Percentiles rank a stretch among this genome's conserved stretches.
These are phyloP conservation scores for Pseudonaja textilis DNA, from an alignment of 2,113 vertebrate species.

Conservation along the genomic window DNA sequence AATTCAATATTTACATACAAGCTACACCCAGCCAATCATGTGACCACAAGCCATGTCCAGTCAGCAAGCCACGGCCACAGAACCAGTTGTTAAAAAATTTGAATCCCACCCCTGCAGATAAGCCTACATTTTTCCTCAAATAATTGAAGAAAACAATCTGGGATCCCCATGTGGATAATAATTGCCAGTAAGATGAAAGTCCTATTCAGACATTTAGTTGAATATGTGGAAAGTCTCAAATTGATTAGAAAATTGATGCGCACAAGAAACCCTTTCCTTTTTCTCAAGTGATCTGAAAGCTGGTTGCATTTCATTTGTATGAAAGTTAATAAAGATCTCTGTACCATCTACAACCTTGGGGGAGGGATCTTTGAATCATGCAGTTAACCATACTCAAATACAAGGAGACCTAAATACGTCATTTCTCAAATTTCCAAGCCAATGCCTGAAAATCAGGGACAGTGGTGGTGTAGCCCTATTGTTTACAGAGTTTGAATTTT, in stretches of 20 bases:
- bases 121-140: not conserved
- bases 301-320: not conserved
- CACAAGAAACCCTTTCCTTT: not conserved
- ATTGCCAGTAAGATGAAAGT: not conserved
- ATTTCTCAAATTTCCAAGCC: not conserved
- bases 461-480: not conserved
- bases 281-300: not conserved
- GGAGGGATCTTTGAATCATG: not conserved
- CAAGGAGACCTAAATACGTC: not conserved
- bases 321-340: not conserved
- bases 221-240: not conserved
- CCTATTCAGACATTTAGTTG: not conserved
- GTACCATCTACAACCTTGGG: not conserved
- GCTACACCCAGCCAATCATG: too few relatives aligned
- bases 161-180: not conserved
- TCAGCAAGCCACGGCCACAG: too few relatives aligned
- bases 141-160: not conserved
- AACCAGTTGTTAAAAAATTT: too few relatives aligned
- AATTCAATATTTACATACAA: too few relatives aligned
- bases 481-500: not conserved
- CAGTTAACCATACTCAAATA: not conserved
- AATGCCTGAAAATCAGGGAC: not conserved
- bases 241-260: not conserved
- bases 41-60: too few relatives aligned
- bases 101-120: not conserved